Conservation (phyloP, 2,888 invertebrate genomes). For the Agonopterix subpropinquella region DNA sequence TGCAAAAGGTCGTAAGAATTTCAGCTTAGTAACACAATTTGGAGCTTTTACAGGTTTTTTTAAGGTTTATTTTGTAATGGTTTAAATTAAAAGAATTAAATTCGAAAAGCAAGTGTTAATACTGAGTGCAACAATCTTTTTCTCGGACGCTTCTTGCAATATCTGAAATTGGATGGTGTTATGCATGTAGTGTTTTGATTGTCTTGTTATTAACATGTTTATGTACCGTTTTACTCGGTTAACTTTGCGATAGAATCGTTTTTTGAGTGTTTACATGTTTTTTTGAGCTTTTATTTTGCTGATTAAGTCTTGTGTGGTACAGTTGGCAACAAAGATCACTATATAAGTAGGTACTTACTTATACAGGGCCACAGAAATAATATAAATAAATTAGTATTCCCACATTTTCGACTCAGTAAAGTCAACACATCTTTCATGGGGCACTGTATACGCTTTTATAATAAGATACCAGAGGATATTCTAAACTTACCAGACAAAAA, state of each 20-base stretch:
- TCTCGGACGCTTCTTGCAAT: slow-evolving; percentile 23
- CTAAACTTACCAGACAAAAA: too few species aligned
- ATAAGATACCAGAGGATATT: too few species aligned
- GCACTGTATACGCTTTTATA: too few species aligned
- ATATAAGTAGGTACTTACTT: too few species aligned
- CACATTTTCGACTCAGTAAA: too few species aligned
- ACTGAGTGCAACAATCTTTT: slow-evolving; percentile 56
- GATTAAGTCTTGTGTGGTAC: too few species aligned
- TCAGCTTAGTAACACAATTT: slow-evolving; percentile 7
- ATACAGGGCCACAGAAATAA: too few species aligned
- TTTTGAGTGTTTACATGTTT: slow-evolving; percentile 26
- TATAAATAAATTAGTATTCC: too few species aligned
- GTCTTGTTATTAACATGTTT: slow-evolving; percentile 7
- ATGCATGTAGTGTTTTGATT: slow-evolving; percentile 36
- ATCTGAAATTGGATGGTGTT: slow-evolving; percentile 43
- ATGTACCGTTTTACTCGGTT: background rate
- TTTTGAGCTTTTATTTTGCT: background rate
- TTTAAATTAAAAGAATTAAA: slow-evolving; percentile 37
- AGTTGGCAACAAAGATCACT: too few species aligned
- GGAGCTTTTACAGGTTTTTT: background rate
- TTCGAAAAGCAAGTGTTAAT: slow-evolving; percentile 58
- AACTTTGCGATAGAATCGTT: background rate
- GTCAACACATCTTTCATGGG: too few species aligned
- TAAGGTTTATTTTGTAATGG: slow-evolving; percentile 19
- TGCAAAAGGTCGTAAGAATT: slow-evolving; percentile 33